Percentiles rank a stretch among this genome's conserved stretches.
Conservation (phyloP, 2,888 invertebrate species). For the Artemia sp. region DNA sequence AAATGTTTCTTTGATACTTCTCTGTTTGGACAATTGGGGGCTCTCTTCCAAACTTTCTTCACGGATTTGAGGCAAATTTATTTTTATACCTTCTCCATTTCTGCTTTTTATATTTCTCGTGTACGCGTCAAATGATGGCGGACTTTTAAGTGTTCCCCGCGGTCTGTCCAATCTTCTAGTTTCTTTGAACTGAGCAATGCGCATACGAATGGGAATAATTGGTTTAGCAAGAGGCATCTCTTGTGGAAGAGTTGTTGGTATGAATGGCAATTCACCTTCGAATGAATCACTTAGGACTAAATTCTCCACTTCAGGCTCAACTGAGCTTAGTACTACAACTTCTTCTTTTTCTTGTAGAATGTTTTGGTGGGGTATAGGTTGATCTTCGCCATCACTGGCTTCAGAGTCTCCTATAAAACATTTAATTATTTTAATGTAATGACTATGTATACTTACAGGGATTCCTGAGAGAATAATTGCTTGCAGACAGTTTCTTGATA, state of each 20-base stretch:
- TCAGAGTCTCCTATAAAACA: constrained; percentile 11
- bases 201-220: constrained; percentile 58
- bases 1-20: constrained; percentile 30
- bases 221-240: constrained; percentile 65
- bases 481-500: no score
- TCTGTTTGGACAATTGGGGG: constrained; percentile 38
- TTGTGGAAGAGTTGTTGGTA: constrained; percentile 71
- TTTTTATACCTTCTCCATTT: constrained; percentile 21
- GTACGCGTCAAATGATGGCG: constrained; percentile 52
- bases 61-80: constrained; percentile 32
- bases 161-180: constrained; percentile 57
- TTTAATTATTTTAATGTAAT: no score
- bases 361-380: neutral
- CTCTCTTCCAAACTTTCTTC: constrained; percentile 52
- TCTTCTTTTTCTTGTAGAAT: neutral
- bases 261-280: constrained; percentile 64
- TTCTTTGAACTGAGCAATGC: constrained; percentile 33
- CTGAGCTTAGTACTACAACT: neutral
- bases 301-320: constrained; percentile 24
- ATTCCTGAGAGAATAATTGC: no score
- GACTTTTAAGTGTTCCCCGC: constrained; percentile 51
- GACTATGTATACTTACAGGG: no score
- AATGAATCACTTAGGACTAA: constrained; percentile 65
- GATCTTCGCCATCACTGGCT: neutral
- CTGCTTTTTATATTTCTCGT: constrained; percentile 33